phyloP scores from a whole-genome alignment of 2,113 vertebrate genomes.

The Peromyscus californicus region DNA sequence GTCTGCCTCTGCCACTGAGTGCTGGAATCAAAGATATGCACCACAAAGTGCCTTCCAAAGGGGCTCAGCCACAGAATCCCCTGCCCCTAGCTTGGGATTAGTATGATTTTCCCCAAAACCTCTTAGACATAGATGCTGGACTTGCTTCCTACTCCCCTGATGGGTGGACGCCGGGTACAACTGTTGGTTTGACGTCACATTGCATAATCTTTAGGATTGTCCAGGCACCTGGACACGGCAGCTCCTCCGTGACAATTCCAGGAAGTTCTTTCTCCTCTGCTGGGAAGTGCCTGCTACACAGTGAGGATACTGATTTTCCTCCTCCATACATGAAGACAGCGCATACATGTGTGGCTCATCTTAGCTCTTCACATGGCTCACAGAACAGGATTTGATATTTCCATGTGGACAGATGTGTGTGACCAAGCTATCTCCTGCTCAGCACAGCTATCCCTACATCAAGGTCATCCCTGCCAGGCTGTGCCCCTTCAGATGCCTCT shows the following conservation, averaged over 20 bases:
- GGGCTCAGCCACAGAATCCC: fast-evolving
- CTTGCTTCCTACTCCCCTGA: neutral
- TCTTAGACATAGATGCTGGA: neutral
- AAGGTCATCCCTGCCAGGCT: neutral
- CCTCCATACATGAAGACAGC: fast-evolving
- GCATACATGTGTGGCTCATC: fast-evolving
- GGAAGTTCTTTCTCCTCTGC: fast-evolving
- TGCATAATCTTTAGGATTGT: fast-evolving
- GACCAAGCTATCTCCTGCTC: neutral
- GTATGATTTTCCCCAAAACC: fast-evolving
- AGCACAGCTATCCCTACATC: fast-evolving
- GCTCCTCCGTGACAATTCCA: fast-evolving
- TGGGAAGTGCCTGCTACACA: fast-evolving
- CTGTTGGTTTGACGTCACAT: no score
- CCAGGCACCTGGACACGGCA: fast-evolving
- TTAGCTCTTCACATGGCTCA: fast-evolving
- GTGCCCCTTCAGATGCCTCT: neutral
- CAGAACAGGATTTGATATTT: fast-evolving
- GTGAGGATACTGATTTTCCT: neutral
- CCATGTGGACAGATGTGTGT: fast-evolving
- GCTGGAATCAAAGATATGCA: neutral
- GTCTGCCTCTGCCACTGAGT: neutral
- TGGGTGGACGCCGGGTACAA: fast-evolving
- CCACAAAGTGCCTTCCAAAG: fast-evolving
- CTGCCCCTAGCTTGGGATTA: fast-evolving